Conservation (phyloP, 1,140 invertebrate genomes). For the Halyomorpha halys region DNA sequence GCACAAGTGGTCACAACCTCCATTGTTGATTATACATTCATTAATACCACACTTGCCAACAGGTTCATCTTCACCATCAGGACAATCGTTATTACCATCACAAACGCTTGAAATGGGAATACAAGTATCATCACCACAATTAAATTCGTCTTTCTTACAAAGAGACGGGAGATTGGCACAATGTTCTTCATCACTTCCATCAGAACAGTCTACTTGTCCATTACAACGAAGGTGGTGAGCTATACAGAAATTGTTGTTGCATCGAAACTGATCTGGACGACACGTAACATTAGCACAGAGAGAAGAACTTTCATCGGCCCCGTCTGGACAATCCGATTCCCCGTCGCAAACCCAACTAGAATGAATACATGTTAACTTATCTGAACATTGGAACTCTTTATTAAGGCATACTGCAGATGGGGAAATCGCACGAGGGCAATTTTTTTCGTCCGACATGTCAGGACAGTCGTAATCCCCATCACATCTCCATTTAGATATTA, state of each 20-base stretch:
- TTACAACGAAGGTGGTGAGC: constrained; percentile 72
- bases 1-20: constrained; percentile 66
- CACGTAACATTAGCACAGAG: constrained; percentile 67
- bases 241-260: constrained; percentile 70
- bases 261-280: constrained; percentile 66
- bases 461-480: constrained; percentile 77
- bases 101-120: constrained; percentile 71
- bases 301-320: constrained; percentile 59
- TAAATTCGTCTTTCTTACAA: constrained; percentile 70
- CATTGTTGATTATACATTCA: constrained; percentile 67
- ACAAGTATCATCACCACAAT: constrained; percentile 57
- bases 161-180: constrained; percentile 65
- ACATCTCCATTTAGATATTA: constrained; percentile 64
- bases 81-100: constrained; percentile 74
- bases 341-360: constrained; percentile 78
- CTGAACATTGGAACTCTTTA: constrained; percentile 74
- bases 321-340: constrained; percentile 70
- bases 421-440: constrained; percentile 43
- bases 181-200: constrained; percentile 71
- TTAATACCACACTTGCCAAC: constrained; percentile 55
- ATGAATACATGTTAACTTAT: constrained; percentile 75
- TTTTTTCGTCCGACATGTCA: constrained; percentile 68
- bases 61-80: constrained; percentile 67
- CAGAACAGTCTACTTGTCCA: constrained; percentile 66
- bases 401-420: constrained; percentile 46